Conservation (phyloP, 1,140 invertebrate species). For the Archivesica marissinica region DNA sequence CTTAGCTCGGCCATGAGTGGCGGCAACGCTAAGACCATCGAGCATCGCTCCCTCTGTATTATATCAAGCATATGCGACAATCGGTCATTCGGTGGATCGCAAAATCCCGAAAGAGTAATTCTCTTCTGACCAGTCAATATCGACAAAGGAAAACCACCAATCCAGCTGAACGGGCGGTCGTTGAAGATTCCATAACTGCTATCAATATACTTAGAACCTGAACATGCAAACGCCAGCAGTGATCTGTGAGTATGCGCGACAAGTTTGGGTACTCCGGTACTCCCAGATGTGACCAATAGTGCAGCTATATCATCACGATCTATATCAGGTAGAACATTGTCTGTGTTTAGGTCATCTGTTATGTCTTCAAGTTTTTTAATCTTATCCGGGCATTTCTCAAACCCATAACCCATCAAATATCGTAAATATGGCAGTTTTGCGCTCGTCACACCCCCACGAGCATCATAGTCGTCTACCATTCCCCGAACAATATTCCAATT, state of each 20-base stretch:
- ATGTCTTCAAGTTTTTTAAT: background rate
- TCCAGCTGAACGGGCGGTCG: slow-evolving; percentile 30
- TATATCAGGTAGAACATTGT: background rate
- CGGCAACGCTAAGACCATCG: background rate
- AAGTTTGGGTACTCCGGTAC: slow-evolving; percentile 25
- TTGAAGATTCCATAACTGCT: background rate
- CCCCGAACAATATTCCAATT: slow-evolving; percentile 5
- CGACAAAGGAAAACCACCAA: background rate
- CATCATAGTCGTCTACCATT: background rate
- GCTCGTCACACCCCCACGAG: background rate
- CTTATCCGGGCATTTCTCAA: background rate
- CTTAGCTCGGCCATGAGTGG: slow-evolving; percentile 4
- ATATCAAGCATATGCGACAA: background rate
- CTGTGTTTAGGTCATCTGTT: background rate
- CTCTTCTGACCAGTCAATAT: slow-evolving; percentile 9
- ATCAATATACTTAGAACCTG: background rate
- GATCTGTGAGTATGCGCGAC: background rate
- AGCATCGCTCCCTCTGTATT: slow-evolving; percentile 8
- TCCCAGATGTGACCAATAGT: slow-evolving; percentile 25
- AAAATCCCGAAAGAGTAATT: slow-evolving; percentile 23
- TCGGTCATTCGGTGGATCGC: background rate
- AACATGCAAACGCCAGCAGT: background rate
- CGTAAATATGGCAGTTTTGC: slow-evolving; percentile 17
- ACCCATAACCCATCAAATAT: slow-evolving; percentile 6
- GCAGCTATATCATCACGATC: slow-evolving; percentile 7